A percentile compares a stretch with the other conserved stretches of the same genome.
Conservation (phyloP, 2,888 invertebrate species). For the Apotomis turbidana region DNA sequence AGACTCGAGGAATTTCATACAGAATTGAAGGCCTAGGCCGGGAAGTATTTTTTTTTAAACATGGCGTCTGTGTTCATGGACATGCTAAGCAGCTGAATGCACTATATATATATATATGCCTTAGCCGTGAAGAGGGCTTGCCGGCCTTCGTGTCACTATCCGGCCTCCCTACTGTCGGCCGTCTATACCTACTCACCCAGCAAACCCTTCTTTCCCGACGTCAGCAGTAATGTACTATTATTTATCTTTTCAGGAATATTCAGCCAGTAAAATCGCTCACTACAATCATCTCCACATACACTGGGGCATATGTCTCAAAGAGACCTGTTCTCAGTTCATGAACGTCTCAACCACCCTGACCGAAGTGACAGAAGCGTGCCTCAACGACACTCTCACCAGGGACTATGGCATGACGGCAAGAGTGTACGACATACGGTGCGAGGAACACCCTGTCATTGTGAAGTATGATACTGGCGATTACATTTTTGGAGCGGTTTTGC, state of each 20-base stretch:
- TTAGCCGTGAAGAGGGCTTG: too few relatives aligned
- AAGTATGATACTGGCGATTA: conserved; percentile 5
- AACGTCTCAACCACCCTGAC: not conserved
- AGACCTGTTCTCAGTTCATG: not conserved
- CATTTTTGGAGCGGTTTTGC: not conserved
- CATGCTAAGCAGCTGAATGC: too few relatives aligned
- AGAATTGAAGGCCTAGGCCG: too few relatives aligned
- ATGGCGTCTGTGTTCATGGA: too few relatives aligned
- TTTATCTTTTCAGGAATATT: conserved; percentile 31
- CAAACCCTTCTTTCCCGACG: too few relatives aligned
- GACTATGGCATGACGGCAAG: conserved; percentile 12
- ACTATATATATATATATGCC: too few relatives aligned
- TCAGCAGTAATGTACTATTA: too few relatives aligned
- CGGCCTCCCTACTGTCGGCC: too few relatives aligned
- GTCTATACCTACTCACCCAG: too few relatives aligned
- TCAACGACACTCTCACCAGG: conserved; percentile 18
- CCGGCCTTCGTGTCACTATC: too few relatives aligned
- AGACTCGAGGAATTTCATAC: too few relatives aligned
- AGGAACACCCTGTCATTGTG: not conserved
- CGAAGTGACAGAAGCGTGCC: conserved; percentile 45
- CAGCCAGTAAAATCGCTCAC: conserved; percentile 12
- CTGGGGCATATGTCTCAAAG: conserved; percentile 21
- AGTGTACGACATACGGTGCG: conserved; percentile 1
- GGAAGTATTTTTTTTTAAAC: too few relatives aligned
- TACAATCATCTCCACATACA: conserved; percentile 27